A percentile compares a stretch with the other conserved stretches of the same genome.
phyloP scores from a whole-genome alignment of 2,797 vertebrate species.

The Muscicapa striata region DNA sequence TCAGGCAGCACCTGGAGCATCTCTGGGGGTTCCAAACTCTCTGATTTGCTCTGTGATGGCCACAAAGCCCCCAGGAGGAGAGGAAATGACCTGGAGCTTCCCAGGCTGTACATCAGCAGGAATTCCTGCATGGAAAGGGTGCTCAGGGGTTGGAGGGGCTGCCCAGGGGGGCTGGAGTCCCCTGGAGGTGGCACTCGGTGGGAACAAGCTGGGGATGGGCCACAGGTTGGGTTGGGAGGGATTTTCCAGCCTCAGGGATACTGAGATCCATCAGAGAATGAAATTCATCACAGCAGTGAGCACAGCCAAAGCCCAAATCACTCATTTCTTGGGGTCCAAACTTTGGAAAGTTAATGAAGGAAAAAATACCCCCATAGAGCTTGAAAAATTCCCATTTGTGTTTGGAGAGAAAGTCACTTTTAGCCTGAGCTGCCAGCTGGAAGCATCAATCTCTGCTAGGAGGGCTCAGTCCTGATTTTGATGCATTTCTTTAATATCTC shows the following conservation, averaged over 20 bases:
- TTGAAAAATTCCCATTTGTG: background rate
- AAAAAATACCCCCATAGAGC: background rate
- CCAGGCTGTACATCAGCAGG: background rate
- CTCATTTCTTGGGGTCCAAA: background rate
- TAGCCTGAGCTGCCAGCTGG: background rate
- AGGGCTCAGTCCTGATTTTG: background rate
- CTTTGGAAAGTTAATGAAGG: background rate
- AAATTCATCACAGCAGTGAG: background rate
- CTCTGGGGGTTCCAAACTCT: rapidly evolving
- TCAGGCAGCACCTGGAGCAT: rapidly evolving
- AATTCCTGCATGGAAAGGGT: background rate
- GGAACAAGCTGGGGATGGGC: too few relatives aligned
- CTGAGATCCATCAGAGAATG: background rate
- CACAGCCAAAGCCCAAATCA: rapidly evolving
- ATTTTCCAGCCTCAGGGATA: background rate
- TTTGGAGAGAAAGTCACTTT: background rate
- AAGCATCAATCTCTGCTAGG: background rate
- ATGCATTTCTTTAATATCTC: slow-evolving; percentile 17
- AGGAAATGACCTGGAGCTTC: rapidly evolving
- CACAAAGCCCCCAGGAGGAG: rapidly evolving
- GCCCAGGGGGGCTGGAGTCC: background rate
- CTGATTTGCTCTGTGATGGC: rapidly evolving
- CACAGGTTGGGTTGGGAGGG: background rate
- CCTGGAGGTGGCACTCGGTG: background rate
- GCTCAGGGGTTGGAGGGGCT: rapidly evolving